Base-by-base conservation (phyloP, 2,888 invertebrate species). In the Cephalotes varians region DNA sequence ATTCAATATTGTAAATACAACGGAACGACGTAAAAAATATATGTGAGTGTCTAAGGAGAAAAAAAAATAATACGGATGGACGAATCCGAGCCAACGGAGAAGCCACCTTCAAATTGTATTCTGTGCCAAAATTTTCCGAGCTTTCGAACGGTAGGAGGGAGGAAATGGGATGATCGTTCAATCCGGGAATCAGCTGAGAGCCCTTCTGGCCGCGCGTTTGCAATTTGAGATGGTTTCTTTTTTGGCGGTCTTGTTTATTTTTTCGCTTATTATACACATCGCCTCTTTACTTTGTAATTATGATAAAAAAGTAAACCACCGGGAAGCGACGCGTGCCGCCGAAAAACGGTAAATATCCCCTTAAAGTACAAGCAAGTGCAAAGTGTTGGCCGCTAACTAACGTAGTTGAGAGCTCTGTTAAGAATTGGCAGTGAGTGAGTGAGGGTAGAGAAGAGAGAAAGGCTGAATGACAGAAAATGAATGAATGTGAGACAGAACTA, bases 201-300 rank as follows among this genome's bases (percentile, higher is more conserved):
- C 5, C 18, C 31, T 18, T 67, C 10, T 15, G 15, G 37, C 15
- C 56, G 44, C 77, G 67, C 56, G 44, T 56, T n/a, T 54, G 77
- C 87, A 90, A 91, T 93, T 93, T 93, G 93, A 93, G 90, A 89
- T 92, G 92, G 93, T 92, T 94, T 92, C 91, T 93, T 92, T 88
- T 86, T 84, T 89, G 92, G 91, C 90, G 90, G 91, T 92, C 91
- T 92, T 91, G 89, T 91, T 93, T 91, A 92, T 93, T 93, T 93
- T 87, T 91, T 91, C 91, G 92, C 91, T 92, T 87, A 65, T 67
- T n/a, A 47, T 34, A 73, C 37, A 74, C 44, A 64, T 25, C 34
- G 49, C 34, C 64, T 91, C 91, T 91, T 90, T 91, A 88, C 84
- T 91, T 87, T 91, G 89, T 25, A 18, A 62, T 49, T 83, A 21